phyloP scores from a whole-genome alignment of 2,888 invertebrate species.

The Brenthis daphne region DNA sequence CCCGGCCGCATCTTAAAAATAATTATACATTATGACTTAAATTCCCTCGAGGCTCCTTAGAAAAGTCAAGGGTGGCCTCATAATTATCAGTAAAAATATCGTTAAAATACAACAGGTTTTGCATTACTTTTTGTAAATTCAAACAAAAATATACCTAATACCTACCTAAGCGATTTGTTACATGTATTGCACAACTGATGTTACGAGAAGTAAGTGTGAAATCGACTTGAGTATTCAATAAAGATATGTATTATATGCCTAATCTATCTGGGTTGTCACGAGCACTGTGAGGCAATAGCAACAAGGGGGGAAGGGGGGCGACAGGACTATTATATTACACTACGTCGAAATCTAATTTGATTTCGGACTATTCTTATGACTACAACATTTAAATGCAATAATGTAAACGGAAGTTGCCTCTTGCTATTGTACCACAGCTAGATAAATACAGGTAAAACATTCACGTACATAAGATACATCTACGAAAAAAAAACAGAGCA shows the following conservation, averaged over 20 bases:
- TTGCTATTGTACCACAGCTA: constrained; percentile 76
- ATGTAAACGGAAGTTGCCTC: constrained; percentile 49
- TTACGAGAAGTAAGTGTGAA: constrained; percentile 70
- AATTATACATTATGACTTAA: constrained; percentile 80
- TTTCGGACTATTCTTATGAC: constrained; percentile 65
- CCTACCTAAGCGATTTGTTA: constrained; percentile 78
- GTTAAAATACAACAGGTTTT: constrained; percentile 80
- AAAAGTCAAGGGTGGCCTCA: constrained; percentile 55
- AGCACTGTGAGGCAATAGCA: constrained; percentile 73
- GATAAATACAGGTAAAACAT: constrained; percentile 68
- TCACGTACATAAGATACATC: constrained; percentile 71
- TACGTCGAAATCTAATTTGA: constrained; percentile 57
- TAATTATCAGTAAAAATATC: constrained; percentile 75
- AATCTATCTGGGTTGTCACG: constrained; percentile 70
- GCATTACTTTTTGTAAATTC: constrained; percentile 73
- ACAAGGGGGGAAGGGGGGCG: constrained; percentile 50
- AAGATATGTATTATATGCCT: constrained; percentile 79
- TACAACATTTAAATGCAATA: constrained; percentile 75
- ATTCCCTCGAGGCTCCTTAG: constrained; percentile 56
- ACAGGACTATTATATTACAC: constrained; percentile 50
- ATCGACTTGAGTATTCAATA: constrained; percentile 77
- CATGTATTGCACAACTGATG: constrained; percentile 80
- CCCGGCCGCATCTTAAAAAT: constrained; percentile 81
- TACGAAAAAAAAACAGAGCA: constrained; percentile 76
- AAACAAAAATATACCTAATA: constrained; percentile 79